Percentiles rank a stretch among this genome's conserved stretches.
Evolutionary conservation across 2,888 invertebrate genomes (phyloP).

Genomic region (Stenodema calcarata): DNA sequence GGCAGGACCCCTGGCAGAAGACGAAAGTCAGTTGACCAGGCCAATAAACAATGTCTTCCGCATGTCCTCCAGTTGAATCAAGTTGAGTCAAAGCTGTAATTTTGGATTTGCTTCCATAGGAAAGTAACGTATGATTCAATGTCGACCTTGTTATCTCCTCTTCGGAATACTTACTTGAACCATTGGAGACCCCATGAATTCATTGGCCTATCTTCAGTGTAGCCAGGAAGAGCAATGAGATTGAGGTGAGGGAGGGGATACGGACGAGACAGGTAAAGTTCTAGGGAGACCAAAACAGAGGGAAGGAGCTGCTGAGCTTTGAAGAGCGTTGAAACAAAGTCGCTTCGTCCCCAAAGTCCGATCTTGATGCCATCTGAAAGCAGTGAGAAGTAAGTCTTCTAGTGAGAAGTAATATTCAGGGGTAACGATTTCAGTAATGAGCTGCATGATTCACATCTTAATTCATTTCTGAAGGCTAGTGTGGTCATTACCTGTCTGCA

Average conservation of each 20-base stretch:
- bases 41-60: too few relatives aligned
- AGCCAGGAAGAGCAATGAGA: slow-evolving; percentile 75
- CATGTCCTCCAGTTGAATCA: too few relatives aligned
- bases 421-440: too few relatives aligned
- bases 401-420: too few relatives aligned
- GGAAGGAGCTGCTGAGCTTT: slow-evolving; percentile 57
- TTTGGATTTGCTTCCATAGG: too few relatives aligned
- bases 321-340: slow-evolving; percentile 68
- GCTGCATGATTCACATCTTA: too few relatives aligned
- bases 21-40: too few relatives aligned
- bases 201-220: slow-evolving; percentile 73
- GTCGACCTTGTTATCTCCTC: too few relatives aligned
- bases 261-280: slow-evolving; percentile 57
- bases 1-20: too few relatives aligned
- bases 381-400: slow-evolving; percentile 7
- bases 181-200: slow-evolving; percentile 82
- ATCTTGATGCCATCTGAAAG: slow-evolving; percentile 61
- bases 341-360: slow-evolving; percentile 71
- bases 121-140: too few relatives aligned
- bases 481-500: slow-evolving; percentile 55
- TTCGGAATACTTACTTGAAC: slow-evolving; percentile 71
- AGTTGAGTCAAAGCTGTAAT: too few relatives aligned
- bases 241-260: slow-evolving; percentile 72
- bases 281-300: slow-evolving; percentile 56
- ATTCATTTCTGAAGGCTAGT: too few relatives aligned